A percentile compares a stretch with the other conserved stretches of the same genome.
phyloP scores from a whole-genome alignment of 2,113 vertebrate genomes.

The Colistium nudipinnis region DNA sequence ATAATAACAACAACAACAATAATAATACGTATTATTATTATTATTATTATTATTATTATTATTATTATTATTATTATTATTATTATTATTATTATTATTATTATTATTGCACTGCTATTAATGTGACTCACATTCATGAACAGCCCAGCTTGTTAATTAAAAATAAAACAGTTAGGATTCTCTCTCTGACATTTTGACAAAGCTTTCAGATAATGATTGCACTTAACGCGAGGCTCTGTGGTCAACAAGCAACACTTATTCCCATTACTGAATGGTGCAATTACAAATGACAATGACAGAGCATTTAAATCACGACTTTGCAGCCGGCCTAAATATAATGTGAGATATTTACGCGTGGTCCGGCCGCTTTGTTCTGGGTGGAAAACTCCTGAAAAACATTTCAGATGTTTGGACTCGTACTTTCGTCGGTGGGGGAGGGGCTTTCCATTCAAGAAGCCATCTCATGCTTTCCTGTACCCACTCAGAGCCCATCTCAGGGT shows the following conservation, averaged over 20 bases:
- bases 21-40: too few species aligned
- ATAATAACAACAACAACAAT: too few species aligned
- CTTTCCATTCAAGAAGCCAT: conserved; percentile 54
- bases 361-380: background rate
- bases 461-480: conserved; percentile 24
- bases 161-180: conserved; percentile 38
- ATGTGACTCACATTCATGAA: conserved; percentile 17
- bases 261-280: conserved; percentile 3
- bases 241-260: conserved; percentile 24
- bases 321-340: background rate
- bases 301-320: conserved; percentile 13
- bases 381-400: conserved; percentile 45
- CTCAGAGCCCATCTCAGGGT: conserved; percentile 44
- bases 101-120: conserved; percentile 4
- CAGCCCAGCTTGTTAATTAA: conserved; percentile 20
- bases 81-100: too few species aligned
- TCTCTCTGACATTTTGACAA: conserved; percentile 51
- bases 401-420: conserved; percentile 29
- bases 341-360: background rate
- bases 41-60: too few species aligned
- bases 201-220: conserved; percentile 38
- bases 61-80: too few species aligned
- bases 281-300: conserved; percentile 7
- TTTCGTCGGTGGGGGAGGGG: conserved; percentile 17
- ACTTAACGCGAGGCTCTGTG: conserved; percentile 12